phyloP scores from a whole-genome alignment of 2,888 invertebrate genomes.

The Nomada hirtipes region DNA sequence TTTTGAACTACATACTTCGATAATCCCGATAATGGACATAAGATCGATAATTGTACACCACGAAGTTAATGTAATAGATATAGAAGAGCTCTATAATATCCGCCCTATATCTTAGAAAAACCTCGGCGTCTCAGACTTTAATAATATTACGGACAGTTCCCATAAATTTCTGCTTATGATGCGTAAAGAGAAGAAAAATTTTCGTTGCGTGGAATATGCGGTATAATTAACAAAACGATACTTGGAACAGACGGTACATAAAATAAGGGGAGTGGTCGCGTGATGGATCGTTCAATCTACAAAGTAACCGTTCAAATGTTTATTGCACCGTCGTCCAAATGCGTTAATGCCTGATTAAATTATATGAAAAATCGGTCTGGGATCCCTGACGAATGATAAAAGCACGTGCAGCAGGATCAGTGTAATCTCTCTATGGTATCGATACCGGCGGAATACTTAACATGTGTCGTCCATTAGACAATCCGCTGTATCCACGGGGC shows the following conservation, averaged over 20 bases:
- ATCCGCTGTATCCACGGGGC: constrained; percentile 55
- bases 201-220: too few species aligned
- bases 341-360: constrained; percentile 17
- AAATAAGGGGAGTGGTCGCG: neutral
- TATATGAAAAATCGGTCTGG: constrained; percentile 9
- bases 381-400: neutral
- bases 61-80: neutral
- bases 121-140: too few species aligned
- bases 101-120: too few species aligned
- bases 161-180: too few species aligned
- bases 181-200: neutral
- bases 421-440: constrained; percentile 14
- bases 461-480: constrained; percentile 69
- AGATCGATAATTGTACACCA: neutral
- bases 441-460: constrained; percentile 54
- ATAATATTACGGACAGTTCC: too few species aligned
- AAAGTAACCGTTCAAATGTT: constrained; percentile 26
- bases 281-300: constrained; percentile 28
- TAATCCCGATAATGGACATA: neutral
- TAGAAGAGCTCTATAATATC: too few species aligned
- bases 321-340: neutral
- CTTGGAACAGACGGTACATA: neutral
- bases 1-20: too few species aligned
- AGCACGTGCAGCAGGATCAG: constrained; percentile 19
- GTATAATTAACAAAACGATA: neutral